A percentile compares a stretch with the other conserved stretches of the same genome.
Evolutionary conservation across 2,797 vertebrate genomes (phyloP).

Genomic region (Aldrovandia affinis): DNA sequence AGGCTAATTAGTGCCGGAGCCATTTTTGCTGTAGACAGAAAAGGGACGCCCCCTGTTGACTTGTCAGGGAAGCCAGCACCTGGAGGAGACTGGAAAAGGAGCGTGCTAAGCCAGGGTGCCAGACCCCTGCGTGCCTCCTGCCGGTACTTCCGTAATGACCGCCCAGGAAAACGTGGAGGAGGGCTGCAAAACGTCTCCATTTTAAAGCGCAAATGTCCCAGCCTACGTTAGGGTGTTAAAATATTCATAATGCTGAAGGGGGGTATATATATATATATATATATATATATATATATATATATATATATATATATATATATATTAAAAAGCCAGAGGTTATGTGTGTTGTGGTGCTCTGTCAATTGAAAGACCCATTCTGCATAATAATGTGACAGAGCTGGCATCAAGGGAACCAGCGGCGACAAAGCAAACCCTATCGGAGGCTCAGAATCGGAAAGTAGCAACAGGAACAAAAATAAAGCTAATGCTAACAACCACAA

Average conservation of each 20-base stretch:
- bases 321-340: constrained; percentile 64
- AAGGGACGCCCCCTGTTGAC: constrained; percentile 99
- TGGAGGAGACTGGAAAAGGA: constrained; percentile 63
- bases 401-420: constrained; percentile 57
- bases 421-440: background rate
- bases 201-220: constrained; percentile 81
- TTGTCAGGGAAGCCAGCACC: constrained; percentile 87
- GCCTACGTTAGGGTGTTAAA: constrained; percentile 88
- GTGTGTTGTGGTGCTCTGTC: constrained; percentile 77
- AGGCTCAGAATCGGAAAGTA: background rate
- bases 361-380: constrained; percentile 84
- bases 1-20: constrained; percentile 90
- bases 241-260: constrained; percentile 90
- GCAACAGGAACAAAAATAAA: background rate
- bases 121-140: constrained; percentile 91
- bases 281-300: constrained; percentile 61
- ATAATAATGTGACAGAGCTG: constrained; percentile 80
- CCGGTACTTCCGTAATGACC: constrained; percentile 85
- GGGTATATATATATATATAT: no score
- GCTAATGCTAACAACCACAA: background rate
- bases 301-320: constrained; percentile 60
- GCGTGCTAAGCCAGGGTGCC: constrained; percentile 81
- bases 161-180: constrained; percentile 79
- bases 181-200: constrained; percentile 76
- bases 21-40: constrained; percentile 98